A percentile compares a stretch with the other conserved stretches of the same genome.
Evolutionary conservation across 2,888 invertebrate species (phyloP).

Genomic region (Protula sp.): DNA sequence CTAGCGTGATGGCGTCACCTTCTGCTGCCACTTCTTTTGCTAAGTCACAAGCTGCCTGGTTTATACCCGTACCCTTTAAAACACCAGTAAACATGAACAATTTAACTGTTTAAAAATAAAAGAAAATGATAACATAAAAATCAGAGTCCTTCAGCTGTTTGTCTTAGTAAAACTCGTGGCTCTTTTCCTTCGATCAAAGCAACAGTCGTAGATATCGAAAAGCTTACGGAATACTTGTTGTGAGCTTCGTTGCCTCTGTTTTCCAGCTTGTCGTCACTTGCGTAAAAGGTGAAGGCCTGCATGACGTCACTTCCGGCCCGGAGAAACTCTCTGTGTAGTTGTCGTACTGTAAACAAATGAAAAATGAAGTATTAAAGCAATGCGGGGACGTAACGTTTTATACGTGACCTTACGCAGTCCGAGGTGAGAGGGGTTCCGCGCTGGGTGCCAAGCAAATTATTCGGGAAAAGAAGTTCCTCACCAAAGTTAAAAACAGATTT

Average conservation of each 20-base stretch:
- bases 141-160: too few relatives aligned
- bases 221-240: conserved; percentile 22
- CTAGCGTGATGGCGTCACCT: conserved; percentile 47
- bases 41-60: conserved; percentile 48
- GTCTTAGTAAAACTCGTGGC: too few relatives aligned
- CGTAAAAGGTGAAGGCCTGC: conserved; percentile 55
- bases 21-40: conserved; percentile 49
- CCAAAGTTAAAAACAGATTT: too few relatives aligned
- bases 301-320: conserved; percentile 53
- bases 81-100: neutral
- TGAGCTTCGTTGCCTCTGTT: conserved; percentile 32
- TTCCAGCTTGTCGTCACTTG: conserved; percentile 53
- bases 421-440: too few relatives aligned
- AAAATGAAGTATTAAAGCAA: too few relatives aligned
- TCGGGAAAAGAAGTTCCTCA: too few relatives aligned
- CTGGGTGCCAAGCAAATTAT: too few relatives aligned
- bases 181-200: too few relatives aligned
- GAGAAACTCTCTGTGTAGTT: conserved; percentile 52
- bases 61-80: conserved; percentile 43
- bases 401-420: too few relatives aligned
- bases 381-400: too few relatives aligned
- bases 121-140: neutral
- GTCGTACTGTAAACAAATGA: conserved; percentile 33
- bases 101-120: neutral
- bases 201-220: too few relatives aligned